These are phyloP conservation scores for Astyanax mexicanus DNA, from an alignment of 2,797 vertebrate genomes.

Conservation along the genomic window DNA sequence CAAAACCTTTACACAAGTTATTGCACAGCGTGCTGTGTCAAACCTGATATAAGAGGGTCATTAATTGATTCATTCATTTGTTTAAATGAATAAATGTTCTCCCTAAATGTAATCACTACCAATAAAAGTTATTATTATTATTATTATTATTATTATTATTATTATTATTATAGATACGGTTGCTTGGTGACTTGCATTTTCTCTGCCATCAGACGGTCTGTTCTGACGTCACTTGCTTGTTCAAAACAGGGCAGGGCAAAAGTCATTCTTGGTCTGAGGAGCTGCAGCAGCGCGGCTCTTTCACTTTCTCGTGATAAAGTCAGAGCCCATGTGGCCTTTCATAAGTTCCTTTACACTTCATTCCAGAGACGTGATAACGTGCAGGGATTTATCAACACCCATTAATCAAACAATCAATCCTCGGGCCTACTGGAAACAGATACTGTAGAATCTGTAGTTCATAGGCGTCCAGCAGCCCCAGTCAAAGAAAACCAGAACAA, in stretches of 20 bases:
- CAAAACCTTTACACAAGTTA: too few species aligned
- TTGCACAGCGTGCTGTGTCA: too few species aligned
- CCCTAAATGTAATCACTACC: too few species aligned
- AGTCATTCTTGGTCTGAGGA: background rate
- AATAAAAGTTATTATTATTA: background rate
- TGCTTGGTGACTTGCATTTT: background rate
- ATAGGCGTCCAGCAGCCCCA: background rate
- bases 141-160: background rate
- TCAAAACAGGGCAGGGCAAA: background rate
- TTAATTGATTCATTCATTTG: too few species aligned
- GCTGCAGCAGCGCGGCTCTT: background rate
- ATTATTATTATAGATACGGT: background rate
- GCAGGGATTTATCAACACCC: conserved; percentile 41
- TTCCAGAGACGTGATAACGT: background rate
- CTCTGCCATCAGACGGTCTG: too few species aligned
- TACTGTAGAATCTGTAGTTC: background rate
- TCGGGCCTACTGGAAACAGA: background rate
- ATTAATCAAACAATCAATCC: conserved; percentile 43
- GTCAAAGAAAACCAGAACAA: conserved; percentile 15
- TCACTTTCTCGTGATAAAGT: background rate
- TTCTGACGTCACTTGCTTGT: background rate
- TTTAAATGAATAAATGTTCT: too few species aligned
- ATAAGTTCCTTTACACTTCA: background rate
- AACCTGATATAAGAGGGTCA: too few species aligned
- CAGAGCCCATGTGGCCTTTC: background rate